Percentiles rank a stretch among this genome's conserved stretches.
These are phyloP conservation scores for Elephas maximus DNA, from an alignment of 2,113 vertebrate species.

Conservation along the genomic window DNA sequence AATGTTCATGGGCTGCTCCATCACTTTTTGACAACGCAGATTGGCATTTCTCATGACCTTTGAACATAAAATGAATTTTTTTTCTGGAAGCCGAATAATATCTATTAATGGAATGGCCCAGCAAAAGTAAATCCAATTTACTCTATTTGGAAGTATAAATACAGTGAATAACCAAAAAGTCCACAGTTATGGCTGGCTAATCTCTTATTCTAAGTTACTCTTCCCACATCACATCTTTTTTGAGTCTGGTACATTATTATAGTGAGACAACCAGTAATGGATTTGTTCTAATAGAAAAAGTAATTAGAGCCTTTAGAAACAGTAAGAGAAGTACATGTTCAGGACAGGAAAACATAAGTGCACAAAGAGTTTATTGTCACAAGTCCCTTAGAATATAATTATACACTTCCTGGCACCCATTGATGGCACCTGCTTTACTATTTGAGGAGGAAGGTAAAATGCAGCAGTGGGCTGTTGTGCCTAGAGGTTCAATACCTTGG, in stretches of 20 bases:
- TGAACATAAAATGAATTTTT: conserved; percentile 27
- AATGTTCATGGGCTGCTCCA: background rate
- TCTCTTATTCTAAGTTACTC: conserved; percentile 22
- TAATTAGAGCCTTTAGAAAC: background rate
- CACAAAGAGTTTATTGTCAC: background rate
- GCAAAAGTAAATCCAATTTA: conserved; percentile 57
- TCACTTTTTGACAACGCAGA: background rate
- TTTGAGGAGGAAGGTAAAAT: conserved; percentile 44
- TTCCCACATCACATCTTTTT: background rate
- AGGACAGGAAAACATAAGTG: background rate
- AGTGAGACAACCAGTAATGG: background rate
- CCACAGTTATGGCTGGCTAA: background rate
- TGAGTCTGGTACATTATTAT: background rate
- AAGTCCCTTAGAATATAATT: background rate
- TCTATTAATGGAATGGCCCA: conserved; percentile 49
- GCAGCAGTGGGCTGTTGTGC: background rate
- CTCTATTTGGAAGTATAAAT: conserved; percentile 15
- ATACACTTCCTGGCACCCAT: background rate
- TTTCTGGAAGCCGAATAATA: conserved; percentile 51
- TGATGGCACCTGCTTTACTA: background rate
- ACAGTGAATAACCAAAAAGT: background rate
- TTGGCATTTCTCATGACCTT: conserved; percentile 18
- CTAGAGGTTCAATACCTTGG: background rate
- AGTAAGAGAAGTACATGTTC: background rate
- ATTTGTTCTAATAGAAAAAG: conserved; percentile 6